Base-by-base conservation (phyloP, 2,113 vertebrate species). In the Dissostichus mawsoni region DNA sequence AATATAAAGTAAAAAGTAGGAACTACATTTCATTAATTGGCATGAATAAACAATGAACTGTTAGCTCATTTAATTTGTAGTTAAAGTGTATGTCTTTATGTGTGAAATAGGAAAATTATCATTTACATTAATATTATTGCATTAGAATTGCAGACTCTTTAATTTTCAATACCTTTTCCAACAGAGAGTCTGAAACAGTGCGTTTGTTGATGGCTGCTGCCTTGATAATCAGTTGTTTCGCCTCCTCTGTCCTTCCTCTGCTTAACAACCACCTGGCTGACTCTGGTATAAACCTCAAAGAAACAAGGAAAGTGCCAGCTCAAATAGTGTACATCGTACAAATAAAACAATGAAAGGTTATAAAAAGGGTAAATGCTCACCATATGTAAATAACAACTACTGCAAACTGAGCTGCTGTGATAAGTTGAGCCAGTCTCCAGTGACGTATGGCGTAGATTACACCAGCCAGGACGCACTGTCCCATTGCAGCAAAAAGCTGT, bases 251-350 rank as follows among this genome's bases (percentile, higher is more conserved):
- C 47, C 67, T 94, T 23, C 95, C 95, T 73, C 76, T 79, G 9
- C 82, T 88, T 69, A 96, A 74, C 55, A 97, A 92, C 96, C 96
- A 98, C 14, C 95, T 90, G 41, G 96, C 92, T 0, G 97, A 97
- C 71, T 97, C 96, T 1, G 96, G 96, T 23, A 98, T 83, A 59
- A 93, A 80, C 94, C 96, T 97, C 90, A 14, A 7, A 47, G 53
- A 45, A 76, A 81, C 17, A 47, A 64, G 0, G 0, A 0, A 20
- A 16, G 11, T 13, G 11, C 14, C 16, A 29, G 7, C 13, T 84
- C 25, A 17, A 51, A 63, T 14, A 47, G 10, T 57, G 8, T 23
- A 0, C 20, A 1, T 57, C 50, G 0, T 11, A 53, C 25, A 51
- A 52, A 36, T 44, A 29, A 64, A 44, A 23, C 3, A 5, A 23